phyloP scores from a whole-genome alignment of 2,888 invertebrate species.

The Metopia argyrocephala region DNA sequence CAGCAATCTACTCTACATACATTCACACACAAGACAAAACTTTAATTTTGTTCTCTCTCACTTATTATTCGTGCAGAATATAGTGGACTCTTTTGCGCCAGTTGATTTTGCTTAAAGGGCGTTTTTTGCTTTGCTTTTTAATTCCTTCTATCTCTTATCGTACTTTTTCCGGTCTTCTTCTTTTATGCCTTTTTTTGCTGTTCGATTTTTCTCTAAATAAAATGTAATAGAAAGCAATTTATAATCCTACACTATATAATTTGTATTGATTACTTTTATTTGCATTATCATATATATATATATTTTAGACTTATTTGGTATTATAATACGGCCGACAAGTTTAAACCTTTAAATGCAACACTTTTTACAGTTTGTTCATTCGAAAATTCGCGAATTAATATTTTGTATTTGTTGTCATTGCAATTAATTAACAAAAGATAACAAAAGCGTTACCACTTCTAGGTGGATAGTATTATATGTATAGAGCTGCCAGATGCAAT shows the following conservation, averaged over 20 bases:
- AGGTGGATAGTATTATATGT: too few relatives aligned
- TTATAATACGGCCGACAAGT: not conserved
- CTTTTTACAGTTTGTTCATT: constrained; percentile 9
- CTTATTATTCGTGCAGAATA: constrained; percentile 32
- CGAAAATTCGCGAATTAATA: constrained; percentile 34
- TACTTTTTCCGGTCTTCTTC: constrained; percentile 48
- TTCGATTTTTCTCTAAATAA: constrained; percentile 53
- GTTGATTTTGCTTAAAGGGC: constrained; percentile 51
- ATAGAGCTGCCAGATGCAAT: too few relatives aligned
- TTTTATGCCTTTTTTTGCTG: constrained; percentile 14
- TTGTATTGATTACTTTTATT: not conserved
- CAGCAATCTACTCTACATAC: constrained; percentile 59
- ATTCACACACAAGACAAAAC: constrained; percentile 56
- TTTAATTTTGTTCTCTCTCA: constrained; percentile 52
- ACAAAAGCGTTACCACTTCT: too few relatives aligned
- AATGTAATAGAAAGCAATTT: constrained; percentile 10
- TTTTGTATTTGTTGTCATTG: too few relatives aligned
- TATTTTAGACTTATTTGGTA: not conserved
- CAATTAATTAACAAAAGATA: too few relatives aligned
- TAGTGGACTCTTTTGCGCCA: constrained; percentile 45
- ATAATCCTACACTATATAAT: not conserved
- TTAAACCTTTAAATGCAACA: not conserved
- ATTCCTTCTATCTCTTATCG: constrained; percentile 33
- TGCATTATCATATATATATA: not conserved
- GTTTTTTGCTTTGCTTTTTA: constrained; percentile 47